These are phyloP conservation scores for Batillaria attramentaria DNA, from an alignment of 1,140 invertebrate genomes.

Conservation along the genomic window DNA sequence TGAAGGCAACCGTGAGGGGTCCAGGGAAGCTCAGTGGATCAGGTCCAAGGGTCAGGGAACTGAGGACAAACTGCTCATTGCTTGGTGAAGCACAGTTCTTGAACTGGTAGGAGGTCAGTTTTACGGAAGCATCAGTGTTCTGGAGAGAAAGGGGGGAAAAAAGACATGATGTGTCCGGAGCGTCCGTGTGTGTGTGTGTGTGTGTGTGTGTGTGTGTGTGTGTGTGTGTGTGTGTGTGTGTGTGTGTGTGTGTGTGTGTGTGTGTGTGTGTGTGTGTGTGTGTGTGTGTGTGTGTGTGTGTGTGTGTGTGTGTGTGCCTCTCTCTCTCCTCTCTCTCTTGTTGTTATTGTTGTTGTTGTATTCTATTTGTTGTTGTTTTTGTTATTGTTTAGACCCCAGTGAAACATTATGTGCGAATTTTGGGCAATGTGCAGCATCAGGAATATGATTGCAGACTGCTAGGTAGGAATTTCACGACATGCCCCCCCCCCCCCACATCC, in stretches of 20 bases:
- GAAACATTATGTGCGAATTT: too few relatives aligned
- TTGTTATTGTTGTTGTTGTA: not conserved
- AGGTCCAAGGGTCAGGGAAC: not conserved
- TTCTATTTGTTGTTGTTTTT: not conserved
- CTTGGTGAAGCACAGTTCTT: not conserved
- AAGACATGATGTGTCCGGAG: too few relatives aligned
- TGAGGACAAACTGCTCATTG: not conserved
- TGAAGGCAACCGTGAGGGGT: not conserved
- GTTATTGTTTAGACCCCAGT: too few relatives aligned
- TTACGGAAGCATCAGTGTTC: too few relatives aligned
- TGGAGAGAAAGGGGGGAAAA: not conserved
- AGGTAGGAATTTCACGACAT: not conserved
- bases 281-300: constrained; percentile 2
- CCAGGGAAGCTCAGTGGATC: not conserved
- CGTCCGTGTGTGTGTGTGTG: not conserved
- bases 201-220: constrained; percentile 2
- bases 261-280: not conserved
- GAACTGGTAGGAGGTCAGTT: not conserved
- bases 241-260: too few relatives aligned
- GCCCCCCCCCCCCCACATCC: too few relatives aligned
- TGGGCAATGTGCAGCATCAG: too few relatives aligned
- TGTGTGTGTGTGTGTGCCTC: not conserved
- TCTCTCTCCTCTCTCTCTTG: not conserved
- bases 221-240: not conserved
- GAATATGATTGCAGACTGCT: not conserved